Evolutionary conservation across 1,140 invertebrate genomes (phyloP).

Genomic region (Brachionus plicatilis): DNA sequence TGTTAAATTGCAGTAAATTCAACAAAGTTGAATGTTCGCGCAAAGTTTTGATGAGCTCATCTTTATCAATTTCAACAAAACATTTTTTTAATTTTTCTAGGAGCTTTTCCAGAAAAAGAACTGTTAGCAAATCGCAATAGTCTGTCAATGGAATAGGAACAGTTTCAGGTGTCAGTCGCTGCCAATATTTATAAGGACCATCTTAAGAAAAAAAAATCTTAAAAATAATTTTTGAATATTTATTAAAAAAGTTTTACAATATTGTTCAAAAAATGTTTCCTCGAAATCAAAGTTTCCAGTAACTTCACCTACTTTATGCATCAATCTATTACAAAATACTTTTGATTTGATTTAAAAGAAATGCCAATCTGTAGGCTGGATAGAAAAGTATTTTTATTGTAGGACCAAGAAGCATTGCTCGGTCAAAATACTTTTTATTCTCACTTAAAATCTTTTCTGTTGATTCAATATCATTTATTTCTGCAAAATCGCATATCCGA

Average conservation of each 20-base stretch:
- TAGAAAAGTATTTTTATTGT: background rate
- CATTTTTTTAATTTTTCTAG: background rate
- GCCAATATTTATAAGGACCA: constrained; percentile 6
- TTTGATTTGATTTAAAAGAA: background rate
- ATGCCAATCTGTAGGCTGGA: background rate
- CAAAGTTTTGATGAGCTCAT: background rate
- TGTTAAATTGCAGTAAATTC: background rate
- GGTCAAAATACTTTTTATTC: background rate
- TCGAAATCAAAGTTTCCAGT: background rate
- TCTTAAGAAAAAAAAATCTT: background rate
- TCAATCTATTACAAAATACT: background rate
- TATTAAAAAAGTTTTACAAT: background rate
- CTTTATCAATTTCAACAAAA: background rate
- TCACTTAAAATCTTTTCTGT: background rate
- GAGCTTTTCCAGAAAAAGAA: background rate
- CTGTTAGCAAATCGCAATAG: background rate
- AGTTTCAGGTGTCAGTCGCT: background rate
- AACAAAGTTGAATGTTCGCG: background rate
- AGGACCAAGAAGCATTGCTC: background rate
- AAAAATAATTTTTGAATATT: background rate
- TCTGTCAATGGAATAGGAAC: background rate
- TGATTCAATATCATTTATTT: background rate
- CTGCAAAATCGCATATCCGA: background rate
- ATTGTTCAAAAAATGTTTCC: background rate
- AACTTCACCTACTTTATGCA: background rate